Evolutionary conservation across 2,888 invertebrate species (phyloP).

Genomic region (Prosapia bicincta): DNA sequence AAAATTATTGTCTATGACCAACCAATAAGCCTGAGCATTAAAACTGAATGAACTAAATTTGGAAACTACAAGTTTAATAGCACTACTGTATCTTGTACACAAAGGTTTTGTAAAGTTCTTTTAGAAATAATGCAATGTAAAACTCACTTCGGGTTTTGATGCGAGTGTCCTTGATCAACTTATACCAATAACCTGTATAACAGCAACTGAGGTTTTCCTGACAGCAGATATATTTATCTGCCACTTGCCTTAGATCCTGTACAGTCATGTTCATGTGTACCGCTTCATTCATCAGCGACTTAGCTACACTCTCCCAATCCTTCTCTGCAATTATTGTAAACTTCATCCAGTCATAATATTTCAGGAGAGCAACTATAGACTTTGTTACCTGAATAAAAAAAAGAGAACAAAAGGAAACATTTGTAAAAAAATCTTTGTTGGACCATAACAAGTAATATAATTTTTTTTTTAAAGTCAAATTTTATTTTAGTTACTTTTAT

Average conservation of each 20-base stretch:
- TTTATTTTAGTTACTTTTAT: too few species aligned
- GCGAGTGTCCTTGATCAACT: constrained; percentile 78
- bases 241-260: constrained; percentile 69
- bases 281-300: constrained; percentile 74
- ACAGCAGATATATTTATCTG: constrained; percentile 74
- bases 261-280: constrained; percentile 73
- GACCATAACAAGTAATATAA: too few species aligned
- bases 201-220: constrained; percentile 72
- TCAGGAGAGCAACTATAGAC: constrained; percentile 86
- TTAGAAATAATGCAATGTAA: constrained; percentile 28
- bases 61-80: too few species aligned
- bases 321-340: constrained; percentile 87
- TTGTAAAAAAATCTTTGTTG: too few species aligned
- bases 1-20: too few species aligned
- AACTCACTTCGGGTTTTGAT: constrained; percentile 77
- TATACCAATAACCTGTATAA: constrained; percentile 75
- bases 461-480: too few species aligned
- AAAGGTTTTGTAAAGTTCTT: background rate
- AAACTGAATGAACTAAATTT: too few species aligned
- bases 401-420: too few species aligned
- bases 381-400: constrained; percentile 73
- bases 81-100: too few species aligned
- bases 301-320: constrained; percentile 76
- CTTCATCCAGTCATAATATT: constrained; percentile 90
- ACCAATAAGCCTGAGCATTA: too few species aligned